Evolutionary conservation across 2,888 invertebrate species (phyloP).

Genomic region (Meta bourneti): DNA sequence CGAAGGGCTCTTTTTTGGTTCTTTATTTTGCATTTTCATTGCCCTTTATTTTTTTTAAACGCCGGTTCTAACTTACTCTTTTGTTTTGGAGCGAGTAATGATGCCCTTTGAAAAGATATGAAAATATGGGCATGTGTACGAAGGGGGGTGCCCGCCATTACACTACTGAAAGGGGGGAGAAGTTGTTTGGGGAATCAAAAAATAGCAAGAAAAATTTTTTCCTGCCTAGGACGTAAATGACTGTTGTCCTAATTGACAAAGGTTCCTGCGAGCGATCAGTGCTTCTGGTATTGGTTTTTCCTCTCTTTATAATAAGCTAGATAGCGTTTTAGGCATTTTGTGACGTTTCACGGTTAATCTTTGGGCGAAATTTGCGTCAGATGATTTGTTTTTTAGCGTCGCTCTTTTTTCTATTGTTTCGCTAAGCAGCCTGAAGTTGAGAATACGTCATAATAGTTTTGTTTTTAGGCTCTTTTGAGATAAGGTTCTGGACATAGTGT

Average conservation of each 20-base stretch:
- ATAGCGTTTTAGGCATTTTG: constrained; percentile 54
- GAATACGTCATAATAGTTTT: constrained; percentile 40
- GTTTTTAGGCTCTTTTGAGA: not conserved
- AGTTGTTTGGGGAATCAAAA: constrained; percentile 30
- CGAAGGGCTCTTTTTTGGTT: constrained; percentile 52
- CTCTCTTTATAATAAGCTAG: constrained; percentile 55
- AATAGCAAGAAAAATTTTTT: constrained; percentile 47
- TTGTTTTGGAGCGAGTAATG: constrained; percentile 71
- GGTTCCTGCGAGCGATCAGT: constrained; percentile 63
- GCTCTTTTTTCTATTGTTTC: not conserved
- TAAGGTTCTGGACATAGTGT: not conserved
- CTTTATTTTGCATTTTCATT: constrained; percentile 47
- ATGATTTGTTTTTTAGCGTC: constrained; percentile 26
- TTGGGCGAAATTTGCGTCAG: constrained; percentile 33
- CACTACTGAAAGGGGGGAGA: constrained; percentile 29
- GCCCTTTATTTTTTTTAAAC: constrained; percentile 16
- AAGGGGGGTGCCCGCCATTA: constrained; percentile 43
- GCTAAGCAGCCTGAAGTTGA: constrained; percentile 12
- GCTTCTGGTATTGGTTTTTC: constrained; percentile 71
- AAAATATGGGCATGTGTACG: constrained; percentile 63
- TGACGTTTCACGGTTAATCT: constrained; percentile 65
- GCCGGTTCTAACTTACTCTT: constrained; percentile 55
- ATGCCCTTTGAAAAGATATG: constrained; percentile 74
- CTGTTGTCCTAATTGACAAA: constrained; percentile 73
- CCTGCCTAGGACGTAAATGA: constrained; percentile 53